Evolutionary conservation across 2,797 vertebrate species (phyloP), one percentile per base, ranked within the genome.

Genomic region (Rousettus madagascariensis): DNA sequence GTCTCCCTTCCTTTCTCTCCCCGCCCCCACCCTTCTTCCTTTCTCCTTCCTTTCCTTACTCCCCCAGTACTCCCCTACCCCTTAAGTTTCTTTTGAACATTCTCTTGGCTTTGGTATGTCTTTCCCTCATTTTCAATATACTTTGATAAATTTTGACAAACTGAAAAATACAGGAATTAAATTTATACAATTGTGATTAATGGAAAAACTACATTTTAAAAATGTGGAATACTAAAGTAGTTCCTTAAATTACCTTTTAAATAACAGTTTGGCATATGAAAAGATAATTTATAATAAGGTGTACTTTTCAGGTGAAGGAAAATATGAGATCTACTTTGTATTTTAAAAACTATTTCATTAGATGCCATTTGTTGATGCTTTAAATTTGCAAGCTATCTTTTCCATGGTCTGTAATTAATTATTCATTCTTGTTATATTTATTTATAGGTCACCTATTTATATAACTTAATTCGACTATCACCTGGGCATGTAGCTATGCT

Each of bases 401-500:
- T 98, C 97, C 91, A 10, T 78, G 77, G 57, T 78, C n/a, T 92
- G 30, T 97, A 96, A 96, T 97, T 96, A 95, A 96, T 96, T 91
- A 96, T 97, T 91, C 71, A 97, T 97, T 91, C 68, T 0, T 85
- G 36, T 80, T 97, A 61, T 96, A 95, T 98, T 96, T 95, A 97
- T 98, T 98, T 97, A 86, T 96, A 75, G 87, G 30, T 85, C 63
- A 75, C 5, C 0, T 92, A n/a, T 93, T 96, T 92, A 96, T 97
- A 84, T 96, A 97, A 57, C 96, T 98, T 90, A 96, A 71, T 98
- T 97, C 97, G 94, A 96, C 92, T 66, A 8, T 95, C 51, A 89
- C 7, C 0, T 92, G 43, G n/a, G 79, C 78, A 82, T 97, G 92
- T 95, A 95, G 63, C 97, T 98, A 65, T 97, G 94, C 96, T 98